A percentile compares a stretch with the other conserved stretches of the same genome.
Conservation (phyloP, 1,140 invertebrate species). For the Drosophila neocordata region DNA sequence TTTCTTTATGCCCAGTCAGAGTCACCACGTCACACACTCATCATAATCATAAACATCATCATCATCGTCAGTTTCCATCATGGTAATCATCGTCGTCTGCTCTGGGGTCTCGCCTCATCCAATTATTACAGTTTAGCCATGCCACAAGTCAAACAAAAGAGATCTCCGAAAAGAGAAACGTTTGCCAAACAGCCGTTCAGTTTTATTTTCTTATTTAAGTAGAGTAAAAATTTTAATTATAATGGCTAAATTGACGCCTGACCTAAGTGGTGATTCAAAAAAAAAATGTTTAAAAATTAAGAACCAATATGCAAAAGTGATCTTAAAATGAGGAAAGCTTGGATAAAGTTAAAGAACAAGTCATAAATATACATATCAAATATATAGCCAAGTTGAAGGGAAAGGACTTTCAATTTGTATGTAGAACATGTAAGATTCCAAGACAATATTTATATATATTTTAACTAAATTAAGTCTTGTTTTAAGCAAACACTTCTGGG, state of each 20-base stretch:
- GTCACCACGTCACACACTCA: constrained; percentile 49
- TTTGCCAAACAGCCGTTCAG: background rate
- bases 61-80: constrained; percentile 12
- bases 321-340: too few species aligned
- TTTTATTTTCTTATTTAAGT: background rate
- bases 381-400: too few species aligned
- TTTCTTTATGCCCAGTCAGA: constrained; percentile 75
- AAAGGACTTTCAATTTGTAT: too few species aligned
- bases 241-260: background rate
- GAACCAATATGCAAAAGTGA: too few species aligned
- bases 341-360: too few species aligned
- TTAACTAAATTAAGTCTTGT: too few species aligned
- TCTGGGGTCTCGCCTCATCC: constrained; percentile 61
- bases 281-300: too few species aligned
- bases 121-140: constrained; percentile 78
- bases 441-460: too few species aligned
- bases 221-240: constrained; percentile 1
- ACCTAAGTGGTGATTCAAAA: too few species aligned
- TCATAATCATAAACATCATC: constrained; percentile 42
- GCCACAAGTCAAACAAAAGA: constrained; percentile 77
- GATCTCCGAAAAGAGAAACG: constrained; percentile 41
- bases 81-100: constrained; percentile 28
- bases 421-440: too few species aligned
- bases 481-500: too few species aligned
- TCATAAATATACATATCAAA: too few species aligned